Percentiles rank a stretch among this genome's conserved stretches.
Evolutionary conservation across 37 sponge, comb jelly and placozoan species (phyloP).

Genomic region (Axinella damicornis): DNA sequence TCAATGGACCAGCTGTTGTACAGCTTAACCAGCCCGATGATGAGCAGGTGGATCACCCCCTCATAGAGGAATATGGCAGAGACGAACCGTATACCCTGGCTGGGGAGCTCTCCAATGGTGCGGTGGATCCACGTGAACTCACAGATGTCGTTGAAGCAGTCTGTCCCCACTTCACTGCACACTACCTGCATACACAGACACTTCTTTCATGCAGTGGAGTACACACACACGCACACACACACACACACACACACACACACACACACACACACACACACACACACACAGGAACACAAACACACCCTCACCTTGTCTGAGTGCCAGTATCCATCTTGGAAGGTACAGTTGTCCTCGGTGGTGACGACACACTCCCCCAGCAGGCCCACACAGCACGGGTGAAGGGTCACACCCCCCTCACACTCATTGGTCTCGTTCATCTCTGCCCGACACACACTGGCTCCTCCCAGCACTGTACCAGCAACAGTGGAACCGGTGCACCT

Average conservation of each 20-base stretch:
- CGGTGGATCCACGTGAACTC: slow-evolving; percentile 24
- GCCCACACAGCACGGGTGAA: slow-evolving; percentile 91
- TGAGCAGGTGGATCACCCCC: slow-evolving; percentile 77
- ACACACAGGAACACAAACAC: slow-evolving; percentile 61
- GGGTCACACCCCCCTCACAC: slow-evolving; percentile 61
- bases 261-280: slow-evolving; percentile 54
- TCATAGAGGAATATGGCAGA: slow-evolving; percentile 85
- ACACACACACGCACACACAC: slow-evolving; percentile 54
- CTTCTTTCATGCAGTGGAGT: too few species aligned
- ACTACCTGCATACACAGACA: slow-evolving; percentile 53
- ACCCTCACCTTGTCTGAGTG: slow-evolving; percentile 65
- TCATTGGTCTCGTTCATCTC: slow-evolving; percentile 25
- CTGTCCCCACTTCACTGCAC: slow-evolving; percentile 81
- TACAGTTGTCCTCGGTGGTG: slow-evolving; percentile 81
- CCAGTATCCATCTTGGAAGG: slow-evolving; percentile 74
- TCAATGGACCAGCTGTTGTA: slow-evolving; percentile 84
- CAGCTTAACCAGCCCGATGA: slow-evolving; percentile 70
- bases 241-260: slow-evolving; percentile 62
- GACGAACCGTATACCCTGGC: slow-evolving; percentile 84
- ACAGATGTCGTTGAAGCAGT: slow-evolving; percentile 52
- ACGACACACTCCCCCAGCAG: slow-evolving; percentile 83
- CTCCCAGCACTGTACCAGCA: slow-evolving; percentile 49
- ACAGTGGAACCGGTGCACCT: slow-evolving; percentile 26
- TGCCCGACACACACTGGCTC: slow-evolving; percentile 47
- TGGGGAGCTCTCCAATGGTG: slow-evolving; percentile 27